Base-by-base conservation (phyloP, 2,888 invertebrate species). In the Rhynchonema sp. region DNA sequence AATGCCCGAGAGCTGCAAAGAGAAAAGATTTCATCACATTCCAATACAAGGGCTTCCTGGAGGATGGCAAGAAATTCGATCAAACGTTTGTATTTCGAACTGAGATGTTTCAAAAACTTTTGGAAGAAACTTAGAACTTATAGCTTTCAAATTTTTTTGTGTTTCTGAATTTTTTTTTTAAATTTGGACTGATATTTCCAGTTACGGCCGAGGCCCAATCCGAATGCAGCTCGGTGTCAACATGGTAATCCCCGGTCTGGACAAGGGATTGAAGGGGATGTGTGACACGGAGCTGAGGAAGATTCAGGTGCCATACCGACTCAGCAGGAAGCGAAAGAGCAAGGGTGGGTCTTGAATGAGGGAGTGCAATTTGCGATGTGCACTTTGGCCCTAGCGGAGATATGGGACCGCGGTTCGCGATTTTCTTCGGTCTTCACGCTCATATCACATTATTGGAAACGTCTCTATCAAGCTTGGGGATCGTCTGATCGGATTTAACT, bases 211-310 rank as follows among this genome's bases (percentile, higher is more conserved):
- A 25, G 67, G 64, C 1, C 67, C 71, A 29, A 64, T 72, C 17
- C 64, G 65, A 1, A 67, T 73, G 26, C 72, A 72, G 61, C 63
- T 72, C 17, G 72, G 71, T 9, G 66, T 67, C 9, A 71, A 72
- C 58, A 71, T 71, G 71, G 66, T 66, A 17, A 66, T 73, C 59
- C 69, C 70, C 17, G 72, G 72, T 26, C 57, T 72, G 53, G 72
- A 72, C 64, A 73, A 72, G 63, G 72, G 69, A 22, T 61, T 70
- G 17, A 62, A 63, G 62, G 70, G 68, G 53, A 67, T 69, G 65
- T 72, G 72, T 60, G 65, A 65, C 30, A 64, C 64, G 28, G 72
- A 72, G 61, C 59, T 71, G 52, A 46, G 70, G 25, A 70, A 69
- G 38, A 66, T 72, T 55, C 63, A 64, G 38, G 65, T 72, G 20